Conservation (phyloP, 2,113 vertebrate species). For the Chascanopsetta lugubris region DNA sequence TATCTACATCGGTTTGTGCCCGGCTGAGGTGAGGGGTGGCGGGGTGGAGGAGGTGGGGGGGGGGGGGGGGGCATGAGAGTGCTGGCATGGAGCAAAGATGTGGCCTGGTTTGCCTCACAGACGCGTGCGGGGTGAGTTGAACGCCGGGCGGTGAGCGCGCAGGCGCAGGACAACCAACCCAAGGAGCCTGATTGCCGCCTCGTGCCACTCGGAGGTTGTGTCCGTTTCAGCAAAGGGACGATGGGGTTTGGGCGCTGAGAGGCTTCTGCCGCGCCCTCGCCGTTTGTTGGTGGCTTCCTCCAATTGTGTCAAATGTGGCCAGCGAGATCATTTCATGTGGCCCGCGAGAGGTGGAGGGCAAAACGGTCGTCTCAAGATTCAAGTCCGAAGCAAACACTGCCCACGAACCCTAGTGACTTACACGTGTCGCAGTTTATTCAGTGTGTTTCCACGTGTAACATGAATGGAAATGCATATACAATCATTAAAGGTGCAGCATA, state of each 20-base stretch:
- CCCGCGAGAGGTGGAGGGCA: too few species aligned
- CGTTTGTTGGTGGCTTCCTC: slow-evolving; percentile 58
- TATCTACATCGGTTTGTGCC: slow-evolving; percentile 49
- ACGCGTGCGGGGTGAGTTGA: slow-evolving; percentile 27
- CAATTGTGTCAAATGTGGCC: too few species aligned
- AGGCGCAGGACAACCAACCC: slow-evolving; percentile 29
- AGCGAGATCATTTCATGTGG: too few species aligned
- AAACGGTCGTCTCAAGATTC: too few species aligned
- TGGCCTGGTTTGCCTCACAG: slow-evolving; percentile 32
- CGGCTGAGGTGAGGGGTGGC: slow-evolving; percentile 30
- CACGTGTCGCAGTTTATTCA: too few species aligned
- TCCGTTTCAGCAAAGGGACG: slow-evolving; percentile 9
- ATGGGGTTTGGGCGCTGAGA: slow-evolving; percentile 32
- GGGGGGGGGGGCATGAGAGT: slow-evolving; percentile 11
- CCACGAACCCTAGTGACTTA: too few species aligned
- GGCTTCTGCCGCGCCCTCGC: slow-evolving; percentile 23
- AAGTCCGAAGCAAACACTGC: too few species aligned
- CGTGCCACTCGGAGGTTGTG: slow-evolving; percentile 8
- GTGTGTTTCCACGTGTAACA: too few species aligned
- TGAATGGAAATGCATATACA: too few species aligned
- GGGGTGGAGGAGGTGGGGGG: slow-evolving; percentile 20
- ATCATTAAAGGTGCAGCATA: too few species aligned
- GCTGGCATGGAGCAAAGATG: slow-evolving; percentile 28
- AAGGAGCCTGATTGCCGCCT: slow-evolving; percentile 26
- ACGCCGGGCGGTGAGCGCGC: slow-evolving; percentile 7